These are phyloP conservation scores for Sus cebifrons DNA, from an alignment of 2,797 vertebrate genomes.

Conservation along the genomic window DNA sequence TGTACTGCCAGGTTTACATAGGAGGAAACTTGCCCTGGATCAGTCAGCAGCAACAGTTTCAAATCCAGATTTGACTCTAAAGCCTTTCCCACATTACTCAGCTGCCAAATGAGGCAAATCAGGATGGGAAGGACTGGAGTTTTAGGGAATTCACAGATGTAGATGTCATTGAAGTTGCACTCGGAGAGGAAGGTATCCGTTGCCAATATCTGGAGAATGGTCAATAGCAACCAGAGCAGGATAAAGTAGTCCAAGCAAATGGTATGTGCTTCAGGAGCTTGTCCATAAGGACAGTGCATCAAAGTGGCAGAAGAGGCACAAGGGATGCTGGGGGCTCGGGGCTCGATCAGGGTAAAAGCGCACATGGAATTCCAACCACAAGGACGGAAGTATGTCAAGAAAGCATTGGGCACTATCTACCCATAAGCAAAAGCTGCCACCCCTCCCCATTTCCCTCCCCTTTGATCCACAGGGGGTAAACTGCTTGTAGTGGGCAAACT, in stretches of 20 bases:
- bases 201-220: not conserved
- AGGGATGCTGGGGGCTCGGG: not conserved
- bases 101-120: not conserved
- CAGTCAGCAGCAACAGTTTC: not conserved
- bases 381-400: not conserved
- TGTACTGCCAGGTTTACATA: not conserved
- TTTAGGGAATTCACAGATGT: not conserved
- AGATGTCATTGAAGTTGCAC: not conserved
- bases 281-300: not conserved
- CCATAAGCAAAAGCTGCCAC: not conserved
- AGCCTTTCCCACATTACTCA: not conserved
- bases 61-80: not conserved
- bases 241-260: not conserved
- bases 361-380: not conserved
- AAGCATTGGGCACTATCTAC: not conserved
- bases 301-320: not conserved
- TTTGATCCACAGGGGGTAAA: not conserved
- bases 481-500: not conserved
- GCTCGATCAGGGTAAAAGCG: not conserved
- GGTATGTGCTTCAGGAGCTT: not conserved
- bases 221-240: not conserved
- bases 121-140: not conserved
- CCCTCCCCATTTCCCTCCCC: not conserved
- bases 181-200: too few relatives aligned
- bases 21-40: not conserved